These are phyloP conservation scores for Drosophila neocordata DNA, from an alignment of 1,140 invertebrate species.

Conservation along the genomic window DNA sequence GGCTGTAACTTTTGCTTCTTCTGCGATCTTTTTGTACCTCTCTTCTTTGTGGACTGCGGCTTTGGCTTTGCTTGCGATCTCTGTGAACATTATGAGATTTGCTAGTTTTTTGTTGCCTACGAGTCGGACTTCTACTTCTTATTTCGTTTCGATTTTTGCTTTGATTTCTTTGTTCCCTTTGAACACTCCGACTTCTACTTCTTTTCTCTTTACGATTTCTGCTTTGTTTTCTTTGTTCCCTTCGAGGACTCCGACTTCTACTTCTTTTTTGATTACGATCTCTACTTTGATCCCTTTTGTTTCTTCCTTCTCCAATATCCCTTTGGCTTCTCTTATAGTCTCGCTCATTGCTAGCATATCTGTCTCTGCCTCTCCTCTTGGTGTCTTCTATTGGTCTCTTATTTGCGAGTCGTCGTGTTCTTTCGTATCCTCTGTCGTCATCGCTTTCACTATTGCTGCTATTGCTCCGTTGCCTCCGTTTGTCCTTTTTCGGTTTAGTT, in stretches of 20 bases:
- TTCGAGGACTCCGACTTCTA: background rate
- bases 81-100: slow-evolving; percentile 10
- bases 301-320: slow-evolving; percentile 4
- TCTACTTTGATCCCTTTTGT: slow-evolving; percentile 1
- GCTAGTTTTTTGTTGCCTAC: too few relatives aligned
- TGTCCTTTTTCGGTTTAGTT: slow-evolving; percentile 45
- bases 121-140: slow-evolving; percentile 6
- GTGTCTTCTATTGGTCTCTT: background rate
- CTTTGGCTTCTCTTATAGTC: background rate
- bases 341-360: slow-evolving; percentile 19
- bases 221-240: background rate
- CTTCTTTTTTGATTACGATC: background rate
- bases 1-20: slow-evolving; percentile 30
- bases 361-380: background rate
- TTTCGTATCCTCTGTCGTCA: slow-evolving; percentile 27
- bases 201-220: background rate
- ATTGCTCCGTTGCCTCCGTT: slow-evolving; percentile 26
- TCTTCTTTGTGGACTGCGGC: slow-evolving; percentile 1
- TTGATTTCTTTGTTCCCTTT: background rate
- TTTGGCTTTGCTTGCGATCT: slow-evolving; percentile 5
- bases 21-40: background rate
- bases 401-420: background rate
- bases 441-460: slow-evolving; percentile 32
- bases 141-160: background rate
- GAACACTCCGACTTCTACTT: background rate